A percentile compares a stretch with the other conserved stretches of the same genome.
Evolutionary conservation across 2,888 invertebrate genomes (phyloP).

Genomic region (Galerucella nymphaeae): DNA sequence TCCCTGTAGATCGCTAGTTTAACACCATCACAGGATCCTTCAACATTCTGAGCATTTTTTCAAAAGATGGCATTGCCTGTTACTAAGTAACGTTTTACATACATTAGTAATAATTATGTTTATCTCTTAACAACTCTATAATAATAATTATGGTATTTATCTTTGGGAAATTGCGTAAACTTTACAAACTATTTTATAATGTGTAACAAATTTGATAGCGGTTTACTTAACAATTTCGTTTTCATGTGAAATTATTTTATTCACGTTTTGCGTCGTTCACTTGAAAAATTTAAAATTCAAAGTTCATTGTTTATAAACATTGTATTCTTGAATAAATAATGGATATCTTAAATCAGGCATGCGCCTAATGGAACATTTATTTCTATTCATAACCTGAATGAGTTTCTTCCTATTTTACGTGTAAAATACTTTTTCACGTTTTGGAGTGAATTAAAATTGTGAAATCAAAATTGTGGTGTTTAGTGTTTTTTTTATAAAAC

Average conservation of each 20-base stretch:
- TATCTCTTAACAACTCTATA: neutral
- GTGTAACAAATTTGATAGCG: neutral
- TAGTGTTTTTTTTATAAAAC: neutral
- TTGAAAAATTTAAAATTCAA: neutral
- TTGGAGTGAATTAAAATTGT: too few species aligned
- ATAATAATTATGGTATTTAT: neutral
- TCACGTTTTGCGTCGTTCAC: neutral
- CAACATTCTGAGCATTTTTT: neutral
- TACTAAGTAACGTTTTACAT: neutral
- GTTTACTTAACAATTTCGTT: too few species aligned
- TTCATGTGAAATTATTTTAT: neutral
- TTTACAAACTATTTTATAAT: neutral
- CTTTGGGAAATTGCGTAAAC: neutral
- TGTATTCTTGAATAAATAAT: slow-evolving; percentile 7
- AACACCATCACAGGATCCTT: neutral
- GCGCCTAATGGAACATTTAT: slow-evolving; percentile 2
- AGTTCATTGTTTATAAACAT: slow-evolving; percentile 10
- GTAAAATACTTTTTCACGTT: neutral
- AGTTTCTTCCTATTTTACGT: neutral
- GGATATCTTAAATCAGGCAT: slow-evolving; percentile 9
- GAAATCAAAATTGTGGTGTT: neutral
- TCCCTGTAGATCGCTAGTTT: neutral
- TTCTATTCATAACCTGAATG: slow-evolving; percentile 3
- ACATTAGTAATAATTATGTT: neutral
- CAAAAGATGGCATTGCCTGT: neutral